These are phyloP conservation scores for Drosophila lacertosa DNA, from an alignment of 1,140 invertebrate genomes.

Conservation along the genomic window DNA sequence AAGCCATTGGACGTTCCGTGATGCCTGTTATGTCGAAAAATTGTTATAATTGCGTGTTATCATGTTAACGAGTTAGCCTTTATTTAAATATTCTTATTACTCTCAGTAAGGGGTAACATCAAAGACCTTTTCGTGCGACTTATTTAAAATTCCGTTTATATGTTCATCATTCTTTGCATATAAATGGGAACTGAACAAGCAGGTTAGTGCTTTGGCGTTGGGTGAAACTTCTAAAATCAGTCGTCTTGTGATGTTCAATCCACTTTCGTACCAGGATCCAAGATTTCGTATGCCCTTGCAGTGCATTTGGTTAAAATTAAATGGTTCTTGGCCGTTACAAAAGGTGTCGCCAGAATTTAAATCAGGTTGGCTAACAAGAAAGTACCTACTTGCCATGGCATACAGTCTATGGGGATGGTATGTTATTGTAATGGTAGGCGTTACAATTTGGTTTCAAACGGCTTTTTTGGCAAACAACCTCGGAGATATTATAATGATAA, in stretches of 20 bases:
- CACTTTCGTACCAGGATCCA: neutral
- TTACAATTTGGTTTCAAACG: slow-evolving; percentile 75
- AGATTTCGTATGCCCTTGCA: slow-evolving; percentile 70
- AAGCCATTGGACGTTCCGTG: no score
- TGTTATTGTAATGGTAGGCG: slow-evolving; percentile 66
- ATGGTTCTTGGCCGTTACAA: slow-evolving; percentile 76
- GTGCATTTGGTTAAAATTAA: slow-evolving; percentile 79
- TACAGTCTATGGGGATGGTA: slow-evolving; percentile 75
- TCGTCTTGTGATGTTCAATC: slow-evolving; percentile 21
- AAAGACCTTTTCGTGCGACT: slow-evolving; percentile 1
- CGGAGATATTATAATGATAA: slow-evolving; percentile 74
- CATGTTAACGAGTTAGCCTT: neutral
- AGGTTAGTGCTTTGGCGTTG: neutral
- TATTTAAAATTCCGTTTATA: slow-evolving; percentile 5
- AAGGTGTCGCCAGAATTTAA: neutral
- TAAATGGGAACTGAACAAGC: neutral
- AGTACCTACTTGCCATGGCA: slow-evolving; percentile 3
- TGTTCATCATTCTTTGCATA: neutral
- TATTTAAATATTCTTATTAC: neutral
- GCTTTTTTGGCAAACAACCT: slow-evolving; percentile 64
- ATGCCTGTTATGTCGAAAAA: no score
- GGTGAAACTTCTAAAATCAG: neutral
- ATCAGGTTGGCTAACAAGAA: neutral
- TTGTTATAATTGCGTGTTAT: no score
- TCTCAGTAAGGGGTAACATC: neutral